phyloP scores from a whole-genome alignment of 2,888 invertebrate species.

The Agrochola litura region DNA sequence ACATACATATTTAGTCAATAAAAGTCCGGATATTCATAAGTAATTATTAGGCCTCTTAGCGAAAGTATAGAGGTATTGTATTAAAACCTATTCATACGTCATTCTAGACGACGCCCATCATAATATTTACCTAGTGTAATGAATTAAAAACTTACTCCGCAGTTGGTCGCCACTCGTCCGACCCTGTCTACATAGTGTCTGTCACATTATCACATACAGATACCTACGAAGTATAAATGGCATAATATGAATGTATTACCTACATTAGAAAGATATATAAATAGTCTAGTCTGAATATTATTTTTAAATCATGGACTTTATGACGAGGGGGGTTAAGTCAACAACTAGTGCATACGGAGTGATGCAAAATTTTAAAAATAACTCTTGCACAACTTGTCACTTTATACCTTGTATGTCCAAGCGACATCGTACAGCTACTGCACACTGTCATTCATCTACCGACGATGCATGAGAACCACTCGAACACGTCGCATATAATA shows the following conservation, averaged over 20 bases:
- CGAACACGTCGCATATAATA: neutral
- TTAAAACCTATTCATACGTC: neutral
- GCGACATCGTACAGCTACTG: neutral
- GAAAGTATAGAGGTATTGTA: too few relatives aligned
- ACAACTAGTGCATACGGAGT: neutral
- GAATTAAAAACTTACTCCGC: conserved; percentile 11
- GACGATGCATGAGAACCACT: neutral
- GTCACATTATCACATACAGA: too few relatives aligned
- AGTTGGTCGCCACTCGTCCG: neutral
- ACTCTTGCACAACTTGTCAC: neutral
- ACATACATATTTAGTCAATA: too few relatives aligned
- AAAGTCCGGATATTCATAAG: too few relatives aligned
- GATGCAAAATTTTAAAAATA: neutral
- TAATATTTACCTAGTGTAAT: conserved; percentile 20
- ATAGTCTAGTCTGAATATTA: neutral
- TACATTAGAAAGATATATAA: neutral
- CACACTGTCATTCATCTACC: neutral
- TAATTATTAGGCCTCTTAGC: too few relatives aligned
- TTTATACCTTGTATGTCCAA: neutral
- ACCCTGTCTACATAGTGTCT: too few relatives aligned
- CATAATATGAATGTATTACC: neutral
- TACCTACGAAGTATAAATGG: too few relatives aligned
- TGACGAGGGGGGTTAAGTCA: neutral
- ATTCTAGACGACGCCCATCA: neutral
- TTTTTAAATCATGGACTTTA: neutral